Conservation (phyloP, 2,888 invertebrate species). For the Agonopterix subpropinquella region DNA sequence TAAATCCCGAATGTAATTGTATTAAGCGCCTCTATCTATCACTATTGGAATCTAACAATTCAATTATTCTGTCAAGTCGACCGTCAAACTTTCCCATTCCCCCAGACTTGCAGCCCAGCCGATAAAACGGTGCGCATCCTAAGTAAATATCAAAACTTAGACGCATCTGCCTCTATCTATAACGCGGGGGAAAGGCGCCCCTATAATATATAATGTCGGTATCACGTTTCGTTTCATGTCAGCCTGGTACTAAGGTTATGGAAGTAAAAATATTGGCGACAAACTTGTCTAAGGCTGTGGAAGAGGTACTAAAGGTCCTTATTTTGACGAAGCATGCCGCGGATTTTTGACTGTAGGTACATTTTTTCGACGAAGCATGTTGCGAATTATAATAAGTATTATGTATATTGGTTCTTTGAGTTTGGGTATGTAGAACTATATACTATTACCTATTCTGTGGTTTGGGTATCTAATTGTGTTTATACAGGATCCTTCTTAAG, state of each 20-base stretch:
- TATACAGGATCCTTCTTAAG: too few species aligned
- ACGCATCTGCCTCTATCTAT: slow-evolving; percentile 53
- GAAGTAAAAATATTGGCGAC: neutral
- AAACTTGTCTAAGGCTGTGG: too few species aligned
- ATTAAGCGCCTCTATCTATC: neutral
- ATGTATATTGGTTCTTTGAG: too few species aligned
- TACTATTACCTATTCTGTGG: too few species aligned
- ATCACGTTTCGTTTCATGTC: neutral
- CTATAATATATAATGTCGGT: neutral
- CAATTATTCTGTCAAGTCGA: slow-evolving; percentile 41
- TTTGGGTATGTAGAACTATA: too few species aligned
- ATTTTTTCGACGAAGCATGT: too few species aligned
- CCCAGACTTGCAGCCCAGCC: slow-evolving; percentile 48
- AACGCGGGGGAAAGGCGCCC: neutral
- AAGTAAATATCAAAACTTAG: slow-evolving; percentile 55
- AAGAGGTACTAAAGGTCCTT: too few species aligned
- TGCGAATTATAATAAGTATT: too few species aligned
- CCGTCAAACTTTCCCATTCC: slow-evolving; percentile 17
- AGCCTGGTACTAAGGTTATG: neutral
- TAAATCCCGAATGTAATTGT: neutral
- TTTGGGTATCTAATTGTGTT: too few species aligned
- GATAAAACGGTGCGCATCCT: slow-evolving; percentile 52
- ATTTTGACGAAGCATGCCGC: too few species aligned
- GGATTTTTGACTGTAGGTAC: too few species aligned
- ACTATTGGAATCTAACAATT: slow-evolving; percentile 16